Evolutionary conservation across 1,140 invertebrate genomes (phyloP), one percentile per base, ranked within the genome.

Genomic region (Tetramorium parvispinum): DNA sequence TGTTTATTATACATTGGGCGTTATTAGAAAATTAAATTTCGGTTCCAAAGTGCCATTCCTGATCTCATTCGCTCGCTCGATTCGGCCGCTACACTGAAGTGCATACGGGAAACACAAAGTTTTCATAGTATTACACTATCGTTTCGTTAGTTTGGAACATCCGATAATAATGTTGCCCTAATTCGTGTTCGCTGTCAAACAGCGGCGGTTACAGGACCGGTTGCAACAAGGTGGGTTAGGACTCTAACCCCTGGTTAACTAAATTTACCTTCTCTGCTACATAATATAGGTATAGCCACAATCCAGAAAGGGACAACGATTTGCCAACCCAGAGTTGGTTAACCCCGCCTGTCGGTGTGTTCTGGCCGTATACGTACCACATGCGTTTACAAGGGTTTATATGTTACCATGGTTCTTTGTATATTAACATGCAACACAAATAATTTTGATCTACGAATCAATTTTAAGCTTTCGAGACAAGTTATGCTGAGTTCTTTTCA

Each of bases 161-260:
- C 79, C 68, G 68, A 83, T 83, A 83, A 83, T 83, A 83, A 83
- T 83, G 79, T 75, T 75, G 79, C 79, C 68, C 79, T 83, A 83
- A 83, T 83, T 83, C 79, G 79, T 59, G 68, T 59, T 83, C 79
- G 68, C 79, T 75, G 79, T 83, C 79, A 83, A 83, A 83, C 79
- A 83, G 79, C 79, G 68, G 68, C 40, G 68, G 40, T 55, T 73
- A 51, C 43, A 59, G 68, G 68, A 55, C 68, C 68, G 53, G 53
- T 83, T 83, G 68, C 79, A 83, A 75, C 79, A 83, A 83, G 79
- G 51, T 73, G 79, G 79, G 79, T 82, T 82, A 82, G 79, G 68
- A 53, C 68, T 63, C 57, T 83, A 83, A 83, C 79, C 79, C 79
- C 79, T 59, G 79, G 68, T 75, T 83, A 83, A 83, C 79, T 83